Conservation (phyloP, 2,797 vertebrate genomes). For the Vespertilio murinus region DNA sequence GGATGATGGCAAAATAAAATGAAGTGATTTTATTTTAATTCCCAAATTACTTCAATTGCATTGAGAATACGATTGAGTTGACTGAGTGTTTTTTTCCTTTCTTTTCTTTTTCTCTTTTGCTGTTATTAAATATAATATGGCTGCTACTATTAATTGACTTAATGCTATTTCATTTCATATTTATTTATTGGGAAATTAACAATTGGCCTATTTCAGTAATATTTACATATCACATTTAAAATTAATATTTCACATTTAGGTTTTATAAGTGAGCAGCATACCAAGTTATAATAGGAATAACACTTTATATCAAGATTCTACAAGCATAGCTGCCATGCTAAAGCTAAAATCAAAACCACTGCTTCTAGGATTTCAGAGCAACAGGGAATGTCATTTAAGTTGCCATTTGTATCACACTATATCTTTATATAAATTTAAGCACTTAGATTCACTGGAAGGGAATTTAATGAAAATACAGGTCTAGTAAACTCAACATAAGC, state of each 20-base stretch:
- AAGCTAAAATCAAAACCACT: conserved; percentile 26
- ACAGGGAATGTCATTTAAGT: conserved; percentile 50
- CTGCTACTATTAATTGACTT: background rate
- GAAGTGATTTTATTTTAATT: background rate
- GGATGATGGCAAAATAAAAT: background rate
- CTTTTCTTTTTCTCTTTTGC: background rate
- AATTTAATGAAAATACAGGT: conserved; percentile 52
- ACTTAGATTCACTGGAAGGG: conserved; percentile 28
- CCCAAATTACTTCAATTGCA: background rate
- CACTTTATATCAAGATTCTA: background rate
- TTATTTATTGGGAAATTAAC: background rate
- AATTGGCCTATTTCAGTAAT: background rate
- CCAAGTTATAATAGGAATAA: background rate
- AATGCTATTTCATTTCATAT: conserved; percentile 7
- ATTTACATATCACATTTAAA: background rate
- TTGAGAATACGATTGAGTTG: background rate
- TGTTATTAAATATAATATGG: background rate
- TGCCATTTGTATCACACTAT: background rate
- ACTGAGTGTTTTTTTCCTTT: background rate
- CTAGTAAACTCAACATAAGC: conserved; percentile 21
- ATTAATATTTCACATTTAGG: background rate
- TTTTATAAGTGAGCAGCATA: background rate
- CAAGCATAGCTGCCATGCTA: background rate
- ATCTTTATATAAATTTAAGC: conserved; percentile 52
- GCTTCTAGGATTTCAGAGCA: conserved; percentile 26